A percentile compares a stretch with the other conserved stretches of the same genome.
phyloP scores from a whole-genome alignment of 2,888 invertebrate species.

The Aleiodes testaceus region DNA sequence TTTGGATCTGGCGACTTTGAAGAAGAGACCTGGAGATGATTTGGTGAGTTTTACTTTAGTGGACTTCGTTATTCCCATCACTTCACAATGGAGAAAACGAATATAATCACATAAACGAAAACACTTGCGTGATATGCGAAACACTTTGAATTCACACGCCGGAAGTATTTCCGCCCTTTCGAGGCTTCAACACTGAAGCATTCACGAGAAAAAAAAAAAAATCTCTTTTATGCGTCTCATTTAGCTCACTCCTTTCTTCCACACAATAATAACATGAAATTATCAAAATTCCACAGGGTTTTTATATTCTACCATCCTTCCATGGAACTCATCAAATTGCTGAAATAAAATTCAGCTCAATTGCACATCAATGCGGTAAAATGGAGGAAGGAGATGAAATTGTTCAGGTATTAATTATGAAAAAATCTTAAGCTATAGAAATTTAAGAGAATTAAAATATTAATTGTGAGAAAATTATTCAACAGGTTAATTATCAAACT shows the following conservation, averaged over 20 bases:
- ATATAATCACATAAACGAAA: too few species aligned
- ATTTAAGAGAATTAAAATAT: too few species aligned
- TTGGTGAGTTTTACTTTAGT: slow-evolving; percentile 72
- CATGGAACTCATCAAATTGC: slow-evolving; percentile 88
- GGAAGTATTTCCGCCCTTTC: too few species aligned
- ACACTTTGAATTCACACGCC: too few species aligned
- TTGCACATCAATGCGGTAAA: slow-evolving; percentile 92
- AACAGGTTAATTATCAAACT: slow-evolving; percentile 81
- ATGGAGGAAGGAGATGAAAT: slow-evolving; percentile 98
- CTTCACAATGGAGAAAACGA: too few species aligned
- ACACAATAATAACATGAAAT: slow-evolving; percentile 23
- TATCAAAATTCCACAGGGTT: slow-evolving; percentile 77
- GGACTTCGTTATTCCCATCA: too few species aligned
- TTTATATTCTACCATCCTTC: slow-evolving; percentile 90
- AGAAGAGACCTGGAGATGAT: slow-evolving; percentile 88
- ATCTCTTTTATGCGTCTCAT: too few species aligned
- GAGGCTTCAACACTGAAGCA: too few species aligned
- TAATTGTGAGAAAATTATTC: slow-evolving; percentile 31
- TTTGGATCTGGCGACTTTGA: slow-evolving; percentile 89
- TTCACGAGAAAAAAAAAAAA: too few species aligned
- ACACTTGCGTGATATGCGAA: too few species aligned
- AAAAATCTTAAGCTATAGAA: too few species aligned
- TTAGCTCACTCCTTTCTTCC: background rate
- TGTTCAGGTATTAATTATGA: slow-evolving; percentile 81
- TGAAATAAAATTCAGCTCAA: slow-evolving; percentile 92